Conservation (phyloP, 2,113 vertebrate species). For the Chascanopsetta lugubris region DNA sequence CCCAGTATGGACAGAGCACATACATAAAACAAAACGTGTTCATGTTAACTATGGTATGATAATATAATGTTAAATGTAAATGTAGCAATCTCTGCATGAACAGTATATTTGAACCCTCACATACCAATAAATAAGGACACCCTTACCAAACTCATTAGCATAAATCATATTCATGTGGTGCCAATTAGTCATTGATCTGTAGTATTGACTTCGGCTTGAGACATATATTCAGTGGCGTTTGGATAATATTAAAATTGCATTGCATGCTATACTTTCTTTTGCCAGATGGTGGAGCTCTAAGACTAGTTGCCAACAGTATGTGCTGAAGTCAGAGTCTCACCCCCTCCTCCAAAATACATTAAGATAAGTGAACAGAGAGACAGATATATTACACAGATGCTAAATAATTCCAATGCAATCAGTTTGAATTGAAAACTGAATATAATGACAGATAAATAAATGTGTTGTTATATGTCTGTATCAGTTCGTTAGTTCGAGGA, state of each 20-base stretch:
- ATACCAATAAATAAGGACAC: background rate
- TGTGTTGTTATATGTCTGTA: background rate
- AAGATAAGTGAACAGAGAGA: background rate
- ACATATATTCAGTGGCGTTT: background rate
- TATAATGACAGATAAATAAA: background rate
- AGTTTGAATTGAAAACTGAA: background rate
- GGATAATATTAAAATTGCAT: background rate
- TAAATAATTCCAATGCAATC: no score
- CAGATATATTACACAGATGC: background rate
- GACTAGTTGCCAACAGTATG: constrained; percentile 37
- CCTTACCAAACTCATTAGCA: no score
- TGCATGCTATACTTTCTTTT: constrained; percentile 55
- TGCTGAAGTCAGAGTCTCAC: background rate
- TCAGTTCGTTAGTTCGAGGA: constrained; percentile 2
- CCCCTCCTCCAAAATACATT: background rate
- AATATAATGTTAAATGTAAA: background rate
- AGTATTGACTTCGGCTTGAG: constrained; percentile 3
- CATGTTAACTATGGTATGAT: background rate
- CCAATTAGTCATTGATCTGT: background rate
- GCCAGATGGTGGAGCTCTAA: constrained; percentile 74
- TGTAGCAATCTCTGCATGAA: background rate
- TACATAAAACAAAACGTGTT: no score
- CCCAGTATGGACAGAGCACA: no score
- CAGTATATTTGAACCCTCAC: background rate
- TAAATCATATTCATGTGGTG: no score